These are phyloP conservation scores for Sitodiplosis mosellana DNA, from an alignment of 1,140 invertebrate species.

Conservation along the genomic window DNA sequence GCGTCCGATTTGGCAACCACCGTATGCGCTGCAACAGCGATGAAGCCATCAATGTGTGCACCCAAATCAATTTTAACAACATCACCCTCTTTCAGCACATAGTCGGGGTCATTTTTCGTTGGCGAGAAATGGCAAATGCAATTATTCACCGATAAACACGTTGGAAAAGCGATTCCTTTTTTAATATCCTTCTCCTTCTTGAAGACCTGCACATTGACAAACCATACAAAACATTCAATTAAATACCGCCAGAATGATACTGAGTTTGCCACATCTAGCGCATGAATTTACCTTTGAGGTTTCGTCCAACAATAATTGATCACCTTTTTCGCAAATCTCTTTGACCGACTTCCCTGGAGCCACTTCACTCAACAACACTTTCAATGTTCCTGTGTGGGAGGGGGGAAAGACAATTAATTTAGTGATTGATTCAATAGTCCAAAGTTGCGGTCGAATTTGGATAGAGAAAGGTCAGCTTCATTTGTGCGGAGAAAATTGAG, in stretches of 20 bases:
- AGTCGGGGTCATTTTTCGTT: slow-evolving; percentile 77
- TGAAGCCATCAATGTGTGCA: slow-evolving; percentile 97
- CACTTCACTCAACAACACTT: slow-evolving; percentile 76
- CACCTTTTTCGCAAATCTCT: slow-evolving; percentile 84
- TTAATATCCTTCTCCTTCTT: slow-evolving; percentile 97
- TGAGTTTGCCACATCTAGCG: neutral
- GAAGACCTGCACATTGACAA: slow-evolving; percentile 33
- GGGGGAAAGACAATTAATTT: neutral
- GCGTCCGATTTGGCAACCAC: slow-evolving; percentile 67
- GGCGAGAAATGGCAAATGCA: slow-evolving; percentile 99
- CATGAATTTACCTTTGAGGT: slow-evolving; percentile 59
- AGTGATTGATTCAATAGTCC: neutral
- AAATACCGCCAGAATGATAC: neutral
- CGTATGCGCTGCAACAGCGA: slow-evolving; percentile 94
- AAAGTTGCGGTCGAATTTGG: neutral
- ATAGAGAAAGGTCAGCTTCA: too few relatives aligned
- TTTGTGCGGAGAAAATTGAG: too few relatives aligned
- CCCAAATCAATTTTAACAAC: slow-evolving; percentile 97
- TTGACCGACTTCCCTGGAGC: slow-evolving; percentile 70
- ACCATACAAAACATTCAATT: neutral
- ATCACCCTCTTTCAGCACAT: slow-evolving; percentile 78
- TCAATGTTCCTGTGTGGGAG: slow-evolving; percentile 65
- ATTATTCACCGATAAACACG: slow-evolving; percentile 96
- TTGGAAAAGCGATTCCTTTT: slow-evolving; percentile 97
- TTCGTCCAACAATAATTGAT: slow-evolving; percentile 74